Base-by-base conservation (phyloP, 2,797 vertebrate species). In the Chiroxiphia lanceolata region DNA sequence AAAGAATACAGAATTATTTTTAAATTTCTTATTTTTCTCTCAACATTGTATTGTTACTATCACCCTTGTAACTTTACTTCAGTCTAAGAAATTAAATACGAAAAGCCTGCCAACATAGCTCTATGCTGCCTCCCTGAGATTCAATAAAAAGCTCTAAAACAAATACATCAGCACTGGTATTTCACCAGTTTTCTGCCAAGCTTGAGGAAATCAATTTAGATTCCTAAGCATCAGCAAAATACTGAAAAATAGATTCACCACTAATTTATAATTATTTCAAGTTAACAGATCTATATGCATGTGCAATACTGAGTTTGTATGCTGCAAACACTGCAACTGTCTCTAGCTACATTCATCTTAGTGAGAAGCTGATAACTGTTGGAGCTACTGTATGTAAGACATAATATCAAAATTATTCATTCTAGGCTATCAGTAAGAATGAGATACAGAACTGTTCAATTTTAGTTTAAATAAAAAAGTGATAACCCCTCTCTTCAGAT, bases 1-100 rank as follows among this genome's bases (percentile, higher is more conserved):
- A 87, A 98, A 93, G 95, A 98, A 98, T 93, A 98, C 74, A 98
- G 84, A 98, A 96, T 98, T 90, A 98, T 89, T 97, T 97, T 94
- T 45, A 94, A 70, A 40, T 95, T 65, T 68, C 40, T 94, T 82
- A 26, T 19, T 87, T 86, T 95, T 83, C 45, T 89, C 72, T 79
- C 68, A 72, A 25, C 27, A 23, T 4, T 67, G 18, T 68, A 82
- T 22, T 72, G 45, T 65, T 82, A 91, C 29, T 56, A 82, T 42
- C 29, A 75, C 14, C 36, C 29, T 51, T 77, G 26, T 50, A 88
- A 67, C 25, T 82, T 54, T 27, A 65, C n/a, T 91, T 85, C 76
- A 93, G 38, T 38, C 57, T 70, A 84, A 59, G 45, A 83, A 89
- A 84, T 18, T 13, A 83, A 94, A 63, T n/a, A 60, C 23, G 63